These are phyloP conservation scores for Orbicella faveolata DNA, from an alignment of 64 coral and sea anemone species.

Conservation along the genomic window DNA sequence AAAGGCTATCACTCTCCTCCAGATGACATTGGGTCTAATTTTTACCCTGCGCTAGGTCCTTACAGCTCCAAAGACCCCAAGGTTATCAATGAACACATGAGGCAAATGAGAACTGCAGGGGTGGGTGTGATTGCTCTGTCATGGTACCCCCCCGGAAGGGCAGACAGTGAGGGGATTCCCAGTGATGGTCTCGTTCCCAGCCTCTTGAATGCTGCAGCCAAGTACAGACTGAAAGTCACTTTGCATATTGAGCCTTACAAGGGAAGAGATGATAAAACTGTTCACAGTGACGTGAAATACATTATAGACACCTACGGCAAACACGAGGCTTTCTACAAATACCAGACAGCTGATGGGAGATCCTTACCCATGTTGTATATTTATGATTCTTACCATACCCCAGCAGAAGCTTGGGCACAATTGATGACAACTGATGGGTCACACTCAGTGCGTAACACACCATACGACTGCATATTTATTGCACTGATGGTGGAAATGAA, in stretches of 20 bases:
- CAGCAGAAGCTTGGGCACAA: slow-evolving; percentile 78
- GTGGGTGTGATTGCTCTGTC: slow-evolving; percentile 88
- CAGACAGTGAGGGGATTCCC: slow-evolving; percentile 83
- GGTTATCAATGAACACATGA: slow-evolving; percentile 87
- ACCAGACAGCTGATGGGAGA: slow-evolving; percentile 66
- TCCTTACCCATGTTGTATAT: slow-evolving; percentile 86
- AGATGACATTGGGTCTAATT: slow-evolving; percentile 92
- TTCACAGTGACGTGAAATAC: slow-evolving; percentile 89
- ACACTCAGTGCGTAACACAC: slow-evolving; percentile 88
- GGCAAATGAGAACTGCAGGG: slow-evolving; percentile 77
- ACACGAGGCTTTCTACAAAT: slow-evolving; percentile 93
- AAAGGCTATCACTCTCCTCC: slow-evolving; percentile 72
- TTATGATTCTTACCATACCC: slow-evolving; percentile 95
- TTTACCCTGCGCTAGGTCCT: slow-evolving; percentile 87
- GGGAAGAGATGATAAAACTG: slow-evolving; percentile 77
- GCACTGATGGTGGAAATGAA: slow-evolving; percentile 78
- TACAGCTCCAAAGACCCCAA: slow-evolving; percentile 84
- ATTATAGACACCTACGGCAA: slow-evolving; percentile 72
- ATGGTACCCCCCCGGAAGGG: slow-evolving; percentile 90
- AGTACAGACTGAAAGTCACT: slow-evolving; percentile 75
- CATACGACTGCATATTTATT: slow-evolving; percentile 95
- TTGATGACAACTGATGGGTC: slow-evolving; percentile 72
- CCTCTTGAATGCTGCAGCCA: slow-evolving; percentile 67
- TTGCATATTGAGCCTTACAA: slow-evolving; percentile 94
- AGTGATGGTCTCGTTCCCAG: slow-evolving; percentile 61